phyloP scores from a whole-genome alignment of 2,888 invertebrate genomes.

The Spisula solida region DNA sequence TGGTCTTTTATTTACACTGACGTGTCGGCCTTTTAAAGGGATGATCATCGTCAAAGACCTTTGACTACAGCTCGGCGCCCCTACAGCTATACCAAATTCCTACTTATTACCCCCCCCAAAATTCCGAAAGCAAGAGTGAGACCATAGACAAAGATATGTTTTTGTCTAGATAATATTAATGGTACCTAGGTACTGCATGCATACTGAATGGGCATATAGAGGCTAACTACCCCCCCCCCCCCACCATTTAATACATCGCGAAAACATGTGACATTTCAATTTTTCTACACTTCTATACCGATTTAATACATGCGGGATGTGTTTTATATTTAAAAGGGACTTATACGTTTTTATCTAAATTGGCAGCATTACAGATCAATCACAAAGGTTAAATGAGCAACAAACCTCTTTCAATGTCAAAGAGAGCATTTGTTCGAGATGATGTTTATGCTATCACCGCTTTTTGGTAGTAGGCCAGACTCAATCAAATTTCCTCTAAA shows the following conservation, averaged over 20 bases:
- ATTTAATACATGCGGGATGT: neutral
- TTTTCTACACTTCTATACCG: neutral
- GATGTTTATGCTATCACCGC: neutral
- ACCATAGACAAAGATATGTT: too few relatives aligned
- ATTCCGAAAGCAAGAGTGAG: too few relatives aligned
- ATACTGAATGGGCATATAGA: too few relatives aligned
- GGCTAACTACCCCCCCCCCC: too few relatives aligned
- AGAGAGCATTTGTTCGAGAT: conserved; percentile 60
- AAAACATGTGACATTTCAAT: neutral
- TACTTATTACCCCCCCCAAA: too few relatives aligned
- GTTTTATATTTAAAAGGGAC: neutral
- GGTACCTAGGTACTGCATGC: too few relatives aligned
- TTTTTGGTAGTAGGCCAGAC: neutral
- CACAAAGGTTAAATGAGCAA: neutral
- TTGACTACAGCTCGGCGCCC: too few relatives aligned
- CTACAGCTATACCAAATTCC: too few relatives aligned
- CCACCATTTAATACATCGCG: neutral
- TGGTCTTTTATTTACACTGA: too few relatives aligned
- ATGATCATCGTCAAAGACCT: too few relatives aligned
- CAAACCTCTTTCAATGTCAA: conserved; percentile 71
- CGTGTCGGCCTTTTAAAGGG: too few relatives aligned
- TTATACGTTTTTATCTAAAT: neutral
- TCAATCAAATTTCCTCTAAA: conserved; percentile 17
- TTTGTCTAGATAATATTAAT: too few relatives aligned
- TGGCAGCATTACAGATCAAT: neutral